A percentile compares a stretch with the other conserved stretches of the same genome.
phyloP scores from a whole-genome alignment of 2,113 vertebrate species.

The Neogobius melanostomus region DNA sequence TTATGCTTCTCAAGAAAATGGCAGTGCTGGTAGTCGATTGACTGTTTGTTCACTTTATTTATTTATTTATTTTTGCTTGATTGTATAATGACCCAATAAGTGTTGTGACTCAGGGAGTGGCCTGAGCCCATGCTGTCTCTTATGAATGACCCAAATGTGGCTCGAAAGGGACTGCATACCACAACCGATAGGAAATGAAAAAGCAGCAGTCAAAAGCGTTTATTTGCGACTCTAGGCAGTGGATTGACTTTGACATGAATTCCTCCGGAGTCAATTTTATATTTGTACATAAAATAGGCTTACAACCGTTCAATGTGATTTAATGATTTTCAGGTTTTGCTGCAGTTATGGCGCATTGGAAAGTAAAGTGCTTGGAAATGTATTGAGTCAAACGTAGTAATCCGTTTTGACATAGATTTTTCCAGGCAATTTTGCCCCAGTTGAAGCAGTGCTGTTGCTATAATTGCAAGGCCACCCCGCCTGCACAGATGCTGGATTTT shows the following conservation, averaged over 20 bases:
- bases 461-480: conserved; percentile 47
- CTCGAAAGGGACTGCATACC: too few relatives aligned
- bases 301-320: conserved; percentile 10
- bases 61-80: too few relatives aligned
- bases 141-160: too few relatives aligned
- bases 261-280: background rate
- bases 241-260: conserved; percentile 2
- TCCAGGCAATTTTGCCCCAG: conserved; percentile 25
- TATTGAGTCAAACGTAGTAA: conserved; percentile 41
- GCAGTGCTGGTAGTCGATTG: too few relatives aligned
- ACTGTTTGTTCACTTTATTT: too few relatives aligned
- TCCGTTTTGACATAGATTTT: conserved; percentile 37
- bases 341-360: conserved; percentile 15
- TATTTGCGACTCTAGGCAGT: background rate
- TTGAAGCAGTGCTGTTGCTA: background rate
- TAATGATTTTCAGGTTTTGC: background rate
- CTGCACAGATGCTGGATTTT: conserved; percentile 54
- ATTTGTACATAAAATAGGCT: conserved; percentile 2
- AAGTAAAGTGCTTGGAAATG: conserved; percentile 31
- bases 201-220: background rate
- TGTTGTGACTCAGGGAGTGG: too few relatives aligned
- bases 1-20: too few relatives aligned
- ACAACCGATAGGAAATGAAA: background rate
- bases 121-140: too few relatives aligned
- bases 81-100: too few relatives aligned